A percentile compares a stretch with the other conserved stretches of the same genome.
phyloP scores from a whole-genome alignment of 2,797 vertebrate species.

The Leucoraja ocellata region DNA sequence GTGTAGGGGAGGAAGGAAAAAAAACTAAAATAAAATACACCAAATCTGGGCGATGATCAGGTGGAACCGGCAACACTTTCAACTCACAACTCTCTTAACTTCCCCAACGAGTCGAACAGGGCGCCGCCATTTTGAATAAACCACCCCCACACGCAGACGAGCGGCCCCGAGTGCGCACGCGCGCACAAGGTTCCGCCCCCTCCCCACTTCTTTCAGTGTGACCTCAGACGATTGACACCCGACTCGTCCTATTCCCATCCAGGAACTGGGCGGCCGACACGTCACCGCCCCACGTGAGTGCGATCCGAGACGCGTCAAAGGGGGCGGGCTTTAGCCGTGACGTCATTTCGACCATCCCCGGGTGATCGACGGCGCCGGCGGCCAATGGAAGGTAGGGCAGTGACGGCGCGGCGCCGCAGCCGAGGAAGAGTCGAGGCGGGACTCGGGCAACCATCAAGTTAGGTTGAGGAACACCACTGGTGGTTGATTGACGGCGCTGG shows the following conservation, averaged over 20 bases:
- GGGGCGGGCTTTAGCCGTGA: not conserved
- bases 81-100: not conserved
- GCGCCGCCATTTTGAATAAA: conserved; percentile 35
- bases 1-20: no score
- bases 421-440: not conserved
- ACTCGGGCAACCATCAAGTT: not conserved
- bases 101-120: conserved; percentile 8
- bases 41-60: not conserved
- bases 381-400: not conserved
- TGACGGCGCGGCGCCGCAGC: not conserved
- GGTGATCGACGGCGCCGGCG: not conserved
- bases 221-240: not conserved
- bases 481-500: not conserved
- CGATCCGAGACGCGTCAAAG: not conserved
- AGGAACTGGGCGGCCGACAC: fast-evolving
- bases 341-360: not conserved
- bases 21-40: no score
- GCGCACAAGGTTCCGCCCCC: no score
- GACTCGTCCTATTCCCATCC: not conserved
- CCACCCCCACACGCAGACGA: conserved; percentile 6
- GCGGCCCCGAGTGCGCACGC: not conserved
- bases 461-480: not conserved
- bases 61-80: not conserved
- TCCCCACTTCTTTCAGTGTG: not conserved
- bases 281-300: not conserved